phyloP scores from a whole-genome alignment of 2,113 vertebrate genomes.

The Pandion haliaetus region DNA sequence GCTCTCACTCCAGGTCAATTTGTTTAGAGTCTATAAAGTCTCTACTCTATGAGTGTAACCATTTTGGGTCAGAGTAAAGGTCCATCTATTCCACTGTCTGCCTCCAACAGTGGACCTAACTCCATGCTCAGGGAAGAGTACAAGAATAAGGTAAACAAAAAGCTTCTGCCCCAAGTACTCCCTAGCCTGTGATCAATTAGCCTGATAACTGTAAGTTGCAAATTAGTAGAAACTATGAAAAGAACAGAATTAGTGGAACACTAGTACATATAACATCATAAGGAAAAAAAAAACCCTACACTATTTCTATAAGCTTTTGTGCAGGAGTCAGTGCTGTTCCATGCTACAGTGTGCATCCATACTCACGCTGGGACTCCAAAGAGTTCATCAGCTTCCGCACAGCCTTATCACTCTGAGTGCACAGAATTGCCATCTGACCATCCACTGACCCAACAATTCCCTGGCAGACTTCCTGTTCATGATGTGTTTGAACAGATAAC shows the following conservation, averaged over 20 bases:
- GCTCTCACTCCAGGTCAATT: not conserved
- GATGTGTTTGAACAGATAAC: not conserved
- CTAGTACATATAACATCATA: rapidly evolving
- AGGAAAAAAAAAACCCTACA: no score
- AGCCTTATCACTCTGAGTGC: not conserved
- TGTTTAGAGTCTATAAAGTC: not conserved
- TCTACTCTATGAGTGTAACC: not conserved
- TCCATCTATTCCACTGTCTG: not conserved
- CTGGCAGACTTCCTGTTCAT: not conserved
- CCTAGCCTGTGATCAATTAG: not conserved
- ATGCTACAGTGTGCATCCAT: not conserved
- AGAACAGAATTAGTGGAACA: not conserved
- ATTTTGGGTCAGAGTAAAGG: not conserved
- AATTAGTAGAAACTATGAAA: not conserved
- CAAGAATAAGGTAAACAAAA: not conserved
- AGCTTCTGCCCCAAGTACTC: not conserved
- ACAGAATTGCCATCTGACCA: not conserved
- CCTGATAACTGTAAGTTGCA: not conserved
- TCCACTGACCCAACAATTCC: not conserved
- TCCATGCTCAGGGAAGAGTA: not conserved
- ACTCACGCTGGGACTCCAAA: not conserved
- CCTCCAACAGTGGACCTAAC: not conserved
- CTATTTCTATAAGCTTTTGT: not conserved
- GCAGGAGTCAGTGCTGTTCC: not conserved
- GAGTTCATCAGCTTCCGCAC: not conserved